Percentiles rank a stretch among this genome's conserved stretches.
These are phyloP conservation scores for Aphelinus atriplicis DNA, from an alignment of 1,140 invertebrate genomes.

Conservation along the genomic window DNA sequence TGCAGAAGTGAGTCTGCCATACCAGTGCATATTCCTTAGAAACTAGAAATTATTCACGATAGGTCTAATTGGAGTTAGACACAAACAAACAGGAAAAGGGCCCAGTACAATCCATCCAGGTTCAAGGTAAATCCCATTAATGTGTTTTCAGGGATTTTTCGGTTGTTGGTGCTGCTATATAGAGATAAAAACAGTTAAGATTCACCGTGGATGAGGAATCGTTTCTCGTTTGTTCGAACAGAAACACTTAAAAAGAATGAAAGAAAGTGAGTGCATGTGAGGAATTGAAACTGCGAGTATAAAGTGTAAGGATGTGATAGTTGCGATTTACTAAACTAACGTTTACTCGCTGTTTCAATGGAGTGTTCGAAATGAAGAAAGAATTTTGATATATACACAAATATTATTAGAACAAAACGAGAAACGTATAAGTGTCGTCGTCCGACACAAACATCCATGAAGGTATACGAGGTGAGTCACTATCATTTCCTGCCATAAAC, in stretches of 20 bases:
- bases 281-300: conserved; percentile 20
- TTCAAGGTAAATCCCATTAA: conserved; percentile 35
- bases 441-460: conserved; percentile 6
- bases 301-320: not conserved
- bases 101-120: conserved; percentile 13
- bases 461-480: not conserved
- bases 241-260: not conserved
- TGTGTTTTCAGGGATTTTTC: conserved; percentile 23
- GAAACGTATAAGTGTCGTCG: not conserved
- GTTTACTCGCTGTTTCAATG: conserved; percentile 5
- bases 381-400: conserved; percentile 36
- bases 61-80: conserved; percentile 38
- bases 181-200: too few species aligned
- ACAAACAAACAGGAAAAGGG: conserved; percentile 27
- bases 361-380: not conserved
- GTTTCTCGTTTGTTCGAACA: too few species aligned
- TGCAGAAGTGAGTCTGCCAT: conserved; percentile 17
- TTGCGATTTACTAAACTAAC: not conserved
- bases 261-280: too few species aligned
- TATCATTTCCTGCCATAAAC: conserved; percentile 7
- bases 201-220: too few species aligned
- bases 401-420: not conserved
- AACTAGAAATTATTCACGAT: conserved; percentile 35
- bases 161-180: conserved; percentile 12
- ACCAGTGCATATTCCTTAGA: conserved; percentile 26